These are phyloP conservation scores for Limnephilus lunatus DNA, from an alignment of 2,888 invertebrate genomes.

Conservation along the genomic window DNA sequence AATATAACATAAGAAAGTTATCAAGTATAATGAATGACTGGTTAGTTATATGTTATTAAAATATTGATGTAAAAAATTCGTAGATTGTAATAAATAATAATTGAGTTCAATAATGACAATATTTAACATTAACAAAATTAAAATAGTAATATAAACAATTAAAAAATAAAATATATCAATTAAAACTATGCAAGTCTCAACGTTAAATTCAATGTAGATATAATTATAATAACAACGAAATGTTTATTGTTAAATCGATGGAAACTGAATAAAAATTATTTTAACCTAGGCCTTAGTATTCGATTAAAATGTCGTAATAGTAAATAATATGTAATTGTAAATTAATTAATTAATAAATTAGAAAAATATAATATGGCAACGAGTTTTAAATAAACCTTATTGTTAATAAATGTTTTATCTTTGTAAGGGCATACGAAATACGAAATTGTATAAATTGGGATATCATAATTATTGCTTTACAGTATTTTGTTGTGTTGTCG, in stretches of 20 bases:
- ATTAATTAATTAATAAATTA: slow-evolving; percentile 59
- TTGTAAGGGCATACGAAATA: slow-evolving; percentile 56
- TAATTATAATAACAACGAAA: slow-evolving; percentile 48
- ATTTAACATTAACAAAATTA: slow-evolving; percentile 57
- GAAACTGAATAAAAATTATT: not conserved
- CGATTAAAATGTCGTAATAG: slow-evolving; percentile 22
- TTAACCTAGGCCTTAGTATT: slow-evolving; percentile 50
- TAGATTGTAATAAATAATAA: slow-evolving; percentile 28
- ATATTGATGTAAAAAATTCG: slow-evolving; percentile 28
- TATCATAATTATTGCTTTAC: not conserved
- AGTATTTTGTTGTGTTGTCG: not conserved
- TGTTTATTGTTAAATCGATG: slow-evolving; percentile 33
- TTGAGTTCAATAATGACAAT: slow-evolving; percentile 43
- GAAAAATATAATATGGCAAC: slow-evolving; percentile 64
- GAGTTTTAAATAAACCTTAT: slow-evolving; percentile 51
- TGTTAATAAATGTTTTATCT: slow-evolving; percentile 32
- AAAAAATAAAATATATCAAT: slow-evolving; percentile 44
- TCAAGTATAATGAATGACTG: slow-evolving; percentile 52
- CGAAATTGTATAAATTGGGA: not conserved
- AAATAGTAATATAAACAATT: slow-evolving; percentile 50
- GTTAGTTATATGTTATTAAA: slow-evolving; percentile 46
- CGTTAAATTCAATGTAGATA: slow-evolving; percentile 38
- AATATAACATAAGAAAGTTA: slow-evolving; percentile 55
- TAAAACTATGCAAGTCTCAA: slow-evolving; percentile 42
- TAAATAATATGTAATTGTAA: slow-evolving; percentile 45